Conservation (phyloP, 2,888 invertebrate species). For the Cosmopolites sordidus region DNA sequence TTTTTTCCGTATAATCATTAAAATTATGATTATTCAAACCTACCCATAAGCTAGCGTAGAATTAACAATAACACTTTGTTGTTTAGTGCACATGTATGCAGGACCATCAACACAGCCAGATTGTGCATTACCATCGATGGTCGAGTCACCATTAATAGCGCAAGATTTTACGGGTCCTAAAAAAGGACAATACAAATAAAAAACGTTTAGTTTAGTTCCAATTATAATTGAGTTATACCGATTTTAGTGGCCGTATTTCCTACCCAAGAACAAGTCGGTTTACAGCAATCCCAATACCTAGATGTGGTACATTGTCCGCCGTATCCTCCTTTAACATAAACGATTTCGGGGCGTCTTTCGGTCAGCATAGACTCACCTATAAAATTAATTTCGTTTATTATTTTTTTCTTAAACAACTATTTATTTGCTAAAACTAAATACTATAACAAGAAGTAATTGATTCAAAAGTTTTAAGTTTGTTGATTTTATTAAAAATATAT, state of each 20-base stretch:
- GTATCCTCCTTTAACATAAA: slow-evolving; percentile 12
- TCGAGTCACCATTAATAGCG: slow-evolving; percentile 11
- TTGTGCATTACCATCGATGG: slow-evolving; percentile 19
- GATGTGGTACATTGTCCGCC: slow-evolving; percentile 17
- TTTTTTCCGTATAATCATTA: no score
- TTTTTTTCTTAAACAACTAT: no score
- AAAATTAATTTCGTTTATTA: background rate
- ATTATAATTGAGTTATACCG: no score
- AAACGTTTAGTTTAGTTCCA: no score
- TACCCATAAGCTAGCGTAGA: slow-evolving; percentile 29
- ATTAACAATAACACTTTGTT: slow-evolving; percentile 25
- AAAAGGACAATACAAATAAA: no score
- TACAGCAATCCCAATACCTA: slow-evolving; percentile 28
- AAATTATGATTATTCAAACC: background rate
- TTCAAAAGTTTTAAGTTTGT: no score
- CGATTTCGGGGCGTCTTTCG: slow-evolving; percentile 20
- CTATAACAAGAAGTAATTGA: no score
- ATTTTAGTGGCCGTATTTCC: slow-evolving; percentile 19
- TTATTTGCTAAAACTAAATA: no score
- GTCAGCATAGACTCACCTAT: slow-evolving; percentile 13
- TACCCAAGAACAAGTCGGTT: slow-evolving; percentile 25
- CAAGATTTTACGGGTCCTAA: slow-evolving; percentile 24
- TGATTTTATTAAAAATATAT: no score
- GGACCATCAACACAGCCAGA: slow-evolving; percentile 21
- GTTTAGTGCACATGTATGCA: slow-evolving; percentile 24